phyloP scores from a whole-genome alignment of 2,888 invertebrate species.

The Griposia aprilina region DNA sequence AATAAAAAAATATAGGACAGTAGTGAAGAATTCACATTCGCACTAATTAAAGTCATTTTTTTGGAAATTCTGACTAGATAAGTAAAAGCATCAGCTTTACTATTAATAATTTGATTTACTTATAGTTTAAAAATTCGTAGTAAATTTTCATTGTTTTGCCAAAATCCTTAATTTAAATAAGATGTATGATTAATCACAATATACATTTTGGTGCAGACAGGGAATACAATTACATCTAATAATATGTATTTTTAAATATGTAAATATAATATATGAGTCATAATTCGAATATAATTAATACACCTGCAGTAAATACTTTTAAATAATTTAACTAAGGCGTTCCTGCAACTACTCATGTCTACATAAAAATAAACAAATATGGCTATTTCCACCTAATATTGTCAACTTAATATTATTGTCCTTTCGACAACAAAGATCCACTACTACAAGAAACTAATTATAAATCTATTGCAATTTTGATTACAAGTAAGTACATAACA shows the following conservation, averaged over 20 bases:
- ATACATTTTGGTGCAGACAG: constrained; percentile 35
- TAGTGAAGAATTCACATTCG: constrained; percentile 35
- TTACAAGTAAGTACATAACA: constrained; percentile 46
- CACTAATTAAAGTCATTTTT: constrained; percentile 18
- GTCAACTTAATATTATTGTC: constrained; percentile 34
- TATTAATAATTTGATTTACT: constrained; percentile 2
- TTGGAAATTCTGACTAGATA: constrained; percentile 53
- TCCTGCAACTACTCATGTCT: not conserved
- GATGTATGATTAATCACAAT: constrained; percentile 15
- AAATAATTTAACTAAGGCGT: not conserved
- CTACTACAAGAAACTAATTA: not conserved
- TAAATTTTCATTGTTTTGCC: constrained; percentile 62
- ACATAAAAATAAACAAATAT: not conserved
- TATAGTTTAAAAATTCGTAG: constrained; percentile 51
- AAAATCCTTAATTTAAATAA: constrained; percentile 51
- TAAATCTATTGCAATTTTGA: constrained; percentile 6
- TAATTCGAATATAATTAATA: constrained; percentile 2
- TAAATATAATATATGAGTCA: constrained; percentile 14
- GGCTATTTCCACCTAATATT: constrained; percentile 13
- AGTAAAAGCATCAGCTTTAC: constrained; percentile 20
- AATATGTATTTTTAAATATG: constrained; percentile 22
- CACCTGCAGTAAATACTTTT: not conserved
- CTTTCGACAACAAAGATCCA: constrained; percentile 35
- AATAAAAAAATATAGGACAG: constrained; percentile 12
- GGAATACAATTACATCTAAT: constrained; percentile 24